Percentiles rank a stretch among this genome's conserved stretches.
phyloP scores from a whole-genome alignment of 2,888 invertebrate genomes.

The Lamellibrachia columna region DNA sequence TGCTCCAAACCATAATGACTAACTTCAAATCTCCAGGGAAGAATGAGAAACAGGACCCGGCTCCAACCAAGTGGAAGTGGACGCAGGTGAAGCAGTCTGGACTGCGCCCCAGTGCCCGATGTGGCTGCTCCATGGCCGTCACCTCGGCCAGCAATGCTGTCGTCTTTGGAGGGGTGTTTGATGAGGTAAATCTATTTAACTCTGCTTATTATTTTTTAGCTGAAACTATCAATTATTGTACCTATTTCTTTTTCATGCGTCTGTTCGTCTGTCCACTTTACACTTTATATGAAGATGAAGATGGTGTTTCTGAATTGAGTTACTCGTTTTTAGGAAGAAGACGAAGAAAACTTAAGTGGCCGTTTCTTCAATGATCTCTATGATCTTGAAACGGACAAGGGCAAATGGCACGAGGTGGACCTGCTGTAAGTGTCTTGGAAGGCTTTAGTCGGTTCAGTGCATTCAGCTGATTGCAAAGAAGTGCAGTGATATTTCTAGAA shows the following conservation, averaged over 20 bases:
- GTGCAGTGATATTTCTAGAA: too few species aligned
- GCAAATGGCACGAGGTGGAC: slow-evolving; percentile 77
- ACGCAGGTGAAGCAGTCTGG: slow-evolving; percentile 75
- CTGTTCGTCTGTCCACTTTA: neutral
- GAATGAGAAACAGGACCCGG: neutral
- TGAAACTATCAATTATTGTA: too few species aligned
- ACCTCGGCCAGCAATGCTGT: slow-evolving; percentile 77
- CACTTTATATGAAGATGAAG: neutral
- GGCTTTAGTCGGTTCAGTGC: neutral
- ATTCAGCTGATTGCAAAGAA: too few species aligned
- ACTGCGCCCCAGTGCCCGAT: slow-evolving; percentile 72
- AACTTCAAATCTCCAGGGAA: neutral
- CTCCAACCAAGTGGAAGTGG: slow-evolving; percentile 77
- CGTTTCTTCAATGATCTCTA: slow-evolving; percentile 84
- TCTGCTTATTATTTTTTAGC: too few species aligned
- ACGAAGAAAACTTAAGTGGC: slow-evolving; percentile 83
- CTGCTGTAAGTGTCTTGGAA: slow-evolving; percentile 46
- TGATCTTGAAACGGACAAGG: slow-evolving; percentile 78
- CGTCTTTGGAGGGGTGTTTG: slow-evolving; percentile 88
- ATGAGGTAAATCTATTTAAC: slow-evolving; percentile 67
- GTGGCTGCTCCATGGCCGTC: slow-evolving; percentile 75
- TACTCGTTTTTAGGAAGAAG: slow-evolving; percentile 68
- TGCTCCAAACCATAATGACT: neutral
- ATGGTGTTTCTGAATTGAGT: neutral
- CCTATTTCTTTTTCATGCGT: neutral